phyloP scores from a whole-genome alignment of 2,113 vertebrate genomes.

The Micronycteris hirsuta region DNA sequence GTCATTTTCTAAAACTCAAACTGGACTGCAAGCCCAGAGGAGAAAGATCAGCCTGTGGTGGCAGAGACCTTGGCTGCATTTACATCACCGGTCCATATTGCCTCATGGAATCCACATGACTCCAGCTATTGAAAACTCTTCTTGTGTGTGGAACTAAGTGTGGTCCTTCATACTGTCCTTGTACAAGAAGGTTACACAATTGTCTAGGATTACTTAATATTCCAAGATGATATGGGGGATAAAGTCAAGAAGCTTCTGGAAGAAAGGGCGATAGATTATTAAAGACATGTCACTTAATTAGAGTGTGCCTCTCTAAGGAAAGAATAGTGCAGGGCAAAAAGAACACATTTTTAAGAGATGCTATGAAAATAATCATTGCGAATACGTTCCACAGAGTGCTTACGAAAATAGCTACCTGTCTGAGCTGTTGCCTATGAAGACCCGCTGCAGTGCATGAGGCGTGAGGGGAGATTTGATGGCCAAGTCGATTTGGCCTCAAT shows the following conservation, averaged over 20 bases:
- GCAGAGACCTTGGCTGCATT: background rate
- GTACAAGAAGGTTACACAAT: background rate
- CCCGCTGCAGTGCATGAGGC: fast-evolving
- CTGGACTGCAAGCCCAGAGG: background rate
- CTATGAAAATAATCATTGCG: background rate
- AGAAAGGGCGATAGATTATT: background rate
- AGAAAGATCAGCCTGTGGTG: background rate
- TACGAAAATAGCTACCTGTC: background rate
- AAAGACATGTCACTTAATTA: background rate
- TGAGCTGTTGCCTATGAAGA: background rate
- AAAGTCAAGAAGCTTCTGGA: background rate
- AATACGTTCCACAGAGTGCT: background rate
- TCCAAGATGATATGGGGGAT: background rate
- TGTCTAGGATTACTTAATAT: background rate
- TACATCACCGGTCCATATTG: background rate
- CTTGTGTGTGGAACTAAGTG: background rate
- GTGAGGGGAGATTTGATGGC: background rate
- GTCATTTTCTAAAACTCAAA: slow-evolving; percentile 24
- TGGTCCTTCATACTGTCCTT: too few relatives aligned
- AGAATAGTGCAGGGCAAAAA: background rate
- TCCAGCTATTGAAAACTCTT: too few relatives aligned
- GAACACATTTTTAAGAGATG: background rate
- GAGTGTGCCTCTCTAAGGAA: background rate
- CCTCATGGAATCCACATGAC: background rate
- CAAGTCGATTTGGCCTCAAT: background rate